These are phyloP conservation scores for Leptopilina boulardi DNA, from an alignment of 1,140 invertebrate genomes.

Conservation along the genomic window DNA sequence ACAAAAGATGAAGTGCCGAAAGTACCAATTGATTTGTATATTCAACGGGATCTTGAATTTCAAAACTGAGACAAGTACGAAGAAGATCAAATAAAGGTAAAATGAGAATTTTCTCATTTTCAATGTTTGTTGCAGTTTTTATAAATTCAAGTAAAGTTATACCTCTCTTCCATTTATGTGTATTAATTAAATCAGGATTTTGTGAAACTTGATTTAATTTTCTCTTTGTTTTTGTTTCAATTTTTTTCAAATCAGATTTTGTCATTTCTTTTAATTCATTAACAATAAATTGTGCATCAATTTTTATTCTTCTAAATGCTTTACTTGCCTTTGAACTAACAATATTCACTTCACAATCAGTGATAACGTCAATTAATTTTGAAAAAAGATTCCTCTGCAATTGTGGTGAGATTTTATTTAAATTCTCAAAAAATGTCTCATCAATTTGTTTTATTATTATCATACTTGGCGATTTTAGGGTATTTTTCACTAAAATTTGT, in stretches of 20 bases:
- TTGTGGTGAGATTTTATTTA: slow-evolving; percentile 49
- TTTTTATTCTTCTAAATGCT: slow-evolving; percentile 82
- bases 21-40: slow-evolving; percentile 93
- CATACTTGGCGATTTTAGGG: slow-evolving; percentile 54
- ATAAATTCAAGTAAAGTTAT: slow-evolving; percentile 88
- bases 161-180: slow-evolving; percentile 85
- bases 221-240: neutral
- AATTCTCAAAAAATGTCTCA: slow-evolving; percentile 71
- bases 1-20: slow-evolving; percentile 84
- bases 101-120: slow-evolving; percentile 81
- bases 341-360: slow-evolving; percentile 68
- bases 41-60: slow-evolving; percentile 89
- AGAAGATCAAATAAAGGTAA: slow-evolving; percentile 88
- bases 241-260: slow-evolving; percentile 63
- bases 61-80: slow-evolving; percentile 86
- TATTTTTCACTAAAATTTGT: slow-evolving; percentile 48
- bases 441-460: slow-evolving; percentile 77
- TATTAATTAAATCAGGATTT: slow-evolving; percentile 78
- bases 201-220: slow-evolving; percentile 48
- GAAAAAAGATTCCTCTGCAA: slow-evolving; percentile 65
- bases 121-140: slow-evolving; percentile 87
- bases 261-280: slow-evolving; percentile 80
- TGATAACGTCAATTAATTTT: slow-evolving; percentile 69
- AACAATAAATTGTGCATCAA: slow-evolving; percentile 81
- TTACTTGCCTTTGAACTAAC: slow-evolving; percentile 79